Base-by-base conservation (phyloP, 2,797 vertebrate species). In the Sebastes elongatus region DNA sequence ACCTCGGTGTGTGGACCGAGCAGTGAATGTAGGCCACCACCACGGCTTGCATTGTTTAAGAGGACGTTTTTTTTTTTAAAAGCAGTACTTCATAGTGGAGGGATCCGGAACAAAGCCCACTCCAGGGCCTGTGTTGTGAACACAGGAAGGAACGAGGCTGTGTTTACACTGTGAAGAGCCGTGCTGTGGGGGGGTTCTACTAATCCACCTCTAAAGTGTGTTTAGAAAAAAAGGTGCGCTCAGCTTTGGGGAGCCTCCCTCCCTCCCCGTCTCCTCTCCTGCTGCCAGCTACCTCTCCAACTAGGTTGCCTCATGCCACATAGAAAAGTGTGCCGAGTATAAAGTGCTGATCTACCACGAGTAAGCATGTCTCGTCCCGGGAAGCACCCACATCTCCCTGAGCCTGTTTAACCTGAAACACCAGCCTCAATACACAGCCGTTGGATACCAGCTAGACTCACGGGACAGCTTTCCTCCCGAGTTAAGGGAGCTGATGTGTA, bases 371-470 rank as follows among this genome's bases (percentile, higher is more conserved):
- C 13, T 81, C 10, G 38, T 79, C 66, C 70, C 10, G 2, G 56
- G 82, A 61, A 89, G 87, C 88, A 72, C 89, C 92, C 87, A 77
- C 84, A 91, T 79, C 11, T 11, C 74, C 70, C 30, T 3, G 27
- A 95, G 93, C 95, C 89, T 80, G 95, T 93, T 78, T 28, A 89
- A 96, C 95, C 89, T 90, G 96, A 91, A 92, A 82, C 88, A 86
- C 93, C 79, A 68, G 93, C 86, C 75, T 61, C 80, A 10, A 16
- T 10, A 10, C 2, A 16, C 86, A 66, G 83, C 86, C 71, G 83
- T 86, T 88, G 78, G 56, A 84, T 63, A 86, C 68, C 57, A 22
- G 33, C 69, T 68, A 16, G 14, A 81, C 86, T 90, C 65, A 76
- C 78, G 13, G 81, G 64, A 59, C 71, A 18, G 83, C 84, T 83